Evolutionary conservation across 2,888 invertebrate species (phyloP), one percentile per base, ranked within the genome.

Genomic region (Lamellibrachia columna): DNA sequence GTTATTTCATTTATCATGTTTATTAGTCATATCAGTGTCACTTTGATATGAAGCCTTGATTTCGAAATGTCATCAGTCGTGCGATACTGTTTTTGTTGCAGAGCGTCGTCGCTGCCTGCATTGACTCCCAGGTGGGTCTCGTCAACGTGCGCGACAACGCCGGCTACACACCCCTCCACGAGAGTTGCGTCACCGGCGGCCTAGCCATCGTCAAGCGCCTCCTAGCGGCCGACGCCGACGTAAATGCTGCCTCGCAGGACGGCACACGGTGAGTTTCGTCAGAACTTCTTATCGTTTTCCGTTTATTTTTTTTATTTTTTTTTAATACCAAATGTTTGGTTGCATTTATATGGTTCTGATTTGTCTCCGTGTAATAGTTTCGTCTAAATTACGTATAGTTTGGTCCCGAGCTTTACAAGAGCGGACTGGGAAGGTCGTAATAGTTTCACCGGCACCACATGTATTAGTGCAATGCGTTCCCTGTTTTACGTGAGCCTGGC

Each of bases 91-190:
- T 22, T n/a, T 75, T 75, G 75, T 75, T 75, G 22, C 75, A 98
- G 98, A 98, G 99, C 96, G 98, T 99, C 93, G 98, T 98, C 92
- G 98, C 98, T 52, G 98, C 98, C 96, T 98, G 98, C 96, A 97
- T 99, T 95, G 98, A 98, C 96, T 98, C 98, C 95, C 97, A 98
- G 97, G 98, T 98, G 0, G 98, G 98, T 95, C 97, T 98, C 94
- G 98, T 98, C 1, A 98, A 98, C 95, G 98, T 98, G 0, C 98
- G 98, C 95, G 99, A 99, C 96, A 99, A 99, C 96, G 99, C 99
- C 1, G 97, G 97, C 9, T 97, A 96, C 95, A 99, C 99, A 1
- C 98, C 99, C 0, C 97, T 99, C 58, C 99, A 99, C 96, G 99
- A 99, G 95, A 98, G 99, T 9, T 98, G 98, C 95, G 98, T 98